Conservation (phyloP, 2,113 vertebrate species). For the Eira barbara region DNA sequence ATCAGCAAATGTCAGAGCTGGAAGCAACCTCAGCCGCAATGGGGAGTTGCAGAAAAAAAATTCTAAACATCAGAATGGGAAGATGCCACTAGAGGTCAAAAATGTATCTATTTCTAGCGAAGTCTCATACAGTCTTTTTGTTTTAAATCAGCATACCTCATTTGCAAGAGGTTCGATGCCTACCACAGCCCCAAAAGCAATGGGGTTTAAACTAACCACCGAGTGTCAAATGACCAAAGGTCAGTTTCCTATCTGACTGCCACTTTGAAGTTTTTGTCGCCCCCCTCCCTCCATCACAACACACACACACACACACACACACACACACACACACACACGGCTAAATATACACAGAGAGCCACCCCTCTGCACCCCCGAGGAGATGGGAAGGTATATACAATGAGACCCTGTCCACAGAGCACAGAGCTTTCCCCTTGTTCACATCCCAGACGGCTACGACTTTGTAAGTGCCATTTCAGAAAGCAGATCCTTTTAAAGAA, state of each 20-base stretch:
- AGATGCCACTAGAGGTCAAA: conserved; percentile 47
- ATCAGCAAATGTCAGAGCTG: not conserved
- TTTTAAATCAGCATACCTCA: not conserved
- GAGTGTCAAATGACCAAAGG: not conserved
- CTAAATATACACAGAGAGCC: not conserved
- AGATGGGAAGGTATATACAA: not conserved
- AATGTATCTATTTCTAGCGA: not conserved
- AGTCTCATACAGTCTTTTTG: not conserved
- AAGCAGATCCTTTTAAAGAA: conserved; percentile 45
- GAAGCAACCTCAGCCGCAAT: not conserved
- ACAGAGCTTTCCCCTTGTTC: not conserved
- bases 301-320: not conserved
- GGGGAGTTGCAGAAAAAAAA: not conserved
- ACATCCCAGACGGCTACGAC: conserved; percentile 11
- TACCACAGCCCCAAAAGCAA: not conserved
- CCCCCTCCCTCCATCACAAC: not conserved
- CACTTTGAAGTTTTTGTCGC: conserved; percentile 23
- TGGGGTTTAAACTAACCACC: not conserved
- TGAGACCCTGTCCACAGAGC: not conserved
- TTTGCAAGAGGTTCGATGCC: not conserved
- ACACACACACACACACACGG: not conserved
- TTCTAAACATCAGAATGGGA: conserved; percentile 34
- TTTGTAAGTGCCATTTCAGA: conserved; percentile 20
- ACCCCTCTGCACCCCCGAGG: not conserved
- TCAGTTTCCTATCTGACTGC: not conserved